A percentile compares a stretch with the other conserved stretches of the same genome.
phyloP scores from a whole-genome alignment of 1,140 invertebrate species.

The Drosophila subobscura region DNA sequence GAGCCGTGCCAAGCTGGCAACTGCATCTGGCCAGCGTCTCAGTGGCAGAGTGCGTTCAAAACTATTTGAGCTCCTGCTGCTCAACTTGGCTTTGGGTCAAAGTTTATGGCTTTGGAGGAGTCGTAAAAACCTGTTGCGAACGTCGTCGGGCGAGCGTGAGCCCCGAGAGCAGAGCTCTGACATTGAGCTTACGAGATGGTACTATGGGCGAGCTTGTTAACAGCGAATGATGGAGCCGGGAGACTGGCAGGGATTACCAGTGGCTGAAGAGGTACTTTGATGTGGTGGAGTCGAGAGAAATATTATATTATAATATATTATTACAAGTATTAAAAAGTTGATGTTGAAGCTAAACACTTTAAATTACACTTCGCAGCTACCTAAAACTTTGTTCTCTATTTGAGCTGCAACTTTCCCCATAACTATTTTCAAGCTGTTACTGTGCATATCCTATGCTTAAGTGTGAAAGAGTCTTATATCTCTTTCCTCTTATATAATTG shows the following conservation, averaged over 20 bases:
- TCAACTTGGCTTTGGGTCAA: constrained; percentile 79
- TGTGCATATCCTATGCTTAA: no score
- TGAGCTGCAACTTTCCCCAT: no score
- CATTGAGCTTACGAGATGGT: constrained; percentile 52
- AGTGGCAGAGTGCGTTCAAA: constrained; percentile 66
- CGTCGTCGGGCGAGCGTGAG: constrained; percentile 9
- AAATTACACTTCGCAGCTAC: no score
- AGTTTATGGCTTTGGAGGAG: constrained; percentile 72
- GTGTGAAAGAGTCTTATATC: no score
- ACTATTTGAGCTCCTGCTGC: constrained; percentile 77
- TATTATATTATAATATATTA: constrained; percentile 36
- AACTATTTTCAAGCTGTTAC: no score
- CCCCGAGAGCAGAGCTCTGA: constrained; percentile 3
- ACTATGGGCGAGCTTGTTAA: constrained; percentile 67
- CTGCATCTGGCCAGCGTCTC: constrained; percentile 10
- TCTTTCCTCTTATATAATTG: no score
- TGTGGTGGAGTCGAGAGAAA: constrained; percentile 1
- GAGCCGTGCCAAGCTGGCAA: constrained; percentile 17
- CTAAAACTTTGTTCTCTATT: no score
- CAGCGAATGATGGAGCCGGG: constrained; percentile 41
- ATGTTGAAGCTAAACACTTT: neutral
- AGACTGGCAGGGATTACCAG: constrained; percentile 32
- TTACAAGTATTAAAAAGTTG: neutral
- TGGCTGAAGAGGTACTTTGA: constrained; percentile 4
- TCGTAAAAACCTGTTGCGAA: constrained; percentile 76